phyloP scores from a whole-genome alignment of 2,888 invertebrate species.

The Trachelus tabidus region DNA sequence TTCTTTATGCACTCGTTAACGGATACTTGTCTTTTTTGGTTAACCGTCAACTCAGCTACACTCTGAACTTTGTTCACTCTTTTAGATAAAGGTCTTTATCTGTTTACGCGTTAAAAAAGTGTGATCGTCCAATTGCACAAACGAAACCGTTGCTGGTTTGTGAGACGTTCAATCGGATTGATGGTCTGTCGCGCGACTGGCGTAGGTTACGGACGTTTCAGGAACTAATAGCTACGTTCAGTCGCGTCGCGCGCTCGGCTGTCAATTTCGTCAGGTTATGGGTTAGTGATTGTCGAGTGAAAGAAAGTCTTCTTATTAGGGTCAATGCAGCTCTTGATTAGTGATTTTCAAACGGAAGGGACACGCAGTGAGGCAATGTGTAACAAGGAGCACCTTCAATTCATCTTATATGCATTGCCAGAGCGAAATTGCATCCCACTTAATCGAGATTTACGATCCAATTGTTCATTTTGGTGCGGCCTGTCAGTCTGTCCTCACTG shows the following conservation, averaged over 20 bases:
- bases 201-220: neutral
- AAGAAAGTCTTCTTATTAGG: neutral
- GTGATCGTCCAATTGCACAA: constrained; percentile 19
- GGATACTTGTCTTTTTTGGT: constrained; percentile 9
- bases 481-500: neutral
- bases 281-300: neutral
- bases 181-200: neutral
- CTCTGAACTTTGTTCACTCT: constrained; percentile 36
- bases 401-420: constrained; percentile 24
- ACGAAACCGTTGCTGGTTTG: constrained; percentile 6
- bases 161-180: neutral
- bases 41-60: constrained; percentile 18
- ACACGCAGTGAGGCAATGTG: neutral
- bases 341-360: neutral
- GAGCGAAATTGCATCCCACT: constrained; percentile 25
- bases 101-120: neutral
- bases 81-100: constrained; percentile 40
- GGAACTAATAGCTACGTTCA: neutral
- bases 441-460: constrained; percentile 14
- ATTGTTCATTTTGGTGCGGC: constrained; percentile 15
- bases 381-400: constrained; percentile 19
- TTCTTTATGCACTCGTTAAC: neutral
- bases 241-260: neutral
- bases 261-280: neutral
- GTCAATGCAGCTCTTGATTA: neutral